phyloP scores from a whole-genome alignment of 64 coral and sea anemone genomes.

The Orbicella faveolata region DNA sequence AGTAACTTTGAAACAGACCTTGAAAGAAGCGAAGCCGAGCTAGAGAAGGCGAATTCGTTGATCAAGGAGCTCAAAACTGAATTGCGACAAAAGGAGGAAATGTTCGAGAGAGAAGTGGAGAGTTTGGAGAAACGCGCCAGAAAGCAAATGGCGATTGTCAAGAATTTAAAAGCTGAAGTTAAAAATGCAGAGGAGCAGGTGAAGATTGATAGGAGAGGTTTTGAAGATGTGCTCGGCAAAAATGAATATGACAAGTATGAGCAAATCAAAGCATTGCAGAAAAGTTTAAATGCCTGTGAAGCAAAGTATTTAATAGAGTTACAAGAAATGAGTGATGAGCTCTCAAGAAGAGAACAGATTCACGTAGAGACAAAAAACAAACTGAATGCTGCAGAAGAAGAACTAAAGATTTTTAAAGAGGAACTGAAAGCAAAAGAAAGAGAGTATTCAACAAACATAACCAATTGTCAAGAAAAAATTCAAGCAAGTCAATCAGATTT shows the following conservation, averaged over 20 bases:
- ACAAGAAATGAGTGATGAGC: background rate
- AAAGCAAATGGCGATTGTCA: constrained; percentile 49
- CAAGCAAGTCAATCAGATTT: constrained; percentile 15
- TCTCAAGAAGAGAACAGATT: constrained; percentile 47
- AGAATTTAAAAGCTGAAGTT: constrained; percentile 67
- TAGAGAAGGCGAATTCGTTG: constrained; percentile 47
- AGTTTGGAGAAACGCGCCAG: constrained; percentile 49
- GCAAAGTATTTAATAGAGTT: constrained; percentile 60
- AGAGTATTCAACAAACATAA: constrained; percentile 10
- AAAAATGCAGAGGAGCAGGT: constrained; percentile 58
- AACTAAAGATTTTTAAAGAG: background rate
- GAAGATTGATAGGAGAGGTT: constrained; percentile 66
- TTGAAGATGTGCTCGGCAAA: constrained; percentile 76
- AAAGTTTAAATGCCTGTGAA: constrained; percentile 52
- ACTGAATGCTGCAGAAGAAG: constrained; percentile 42
- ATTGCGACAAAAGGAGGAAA: constrained; percentile 66
- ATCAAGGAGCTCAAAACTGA: constrained; percentile 59
- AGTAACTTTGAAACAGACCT: constrained; percentile 50
- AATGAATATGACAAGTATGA: constrained; percentile 73
- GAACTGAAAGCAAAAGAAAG: constrained; percentile 45
- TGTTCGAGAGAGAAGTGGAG: constrained; percentile 57
- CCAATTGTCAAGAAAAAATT: constrained; percentile 2
- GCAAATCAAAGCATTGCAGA: constrained; percentile 50
- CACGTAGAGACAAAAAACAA: constrained; percentile 23
- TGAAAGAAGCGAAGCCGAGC: constrained; percentile 59